These are phyloP conservation scores for Paratilapia polleni DNA, from an alignment of 2,113 vertebrate genomes.

Conservation along the genomic window DNA sequence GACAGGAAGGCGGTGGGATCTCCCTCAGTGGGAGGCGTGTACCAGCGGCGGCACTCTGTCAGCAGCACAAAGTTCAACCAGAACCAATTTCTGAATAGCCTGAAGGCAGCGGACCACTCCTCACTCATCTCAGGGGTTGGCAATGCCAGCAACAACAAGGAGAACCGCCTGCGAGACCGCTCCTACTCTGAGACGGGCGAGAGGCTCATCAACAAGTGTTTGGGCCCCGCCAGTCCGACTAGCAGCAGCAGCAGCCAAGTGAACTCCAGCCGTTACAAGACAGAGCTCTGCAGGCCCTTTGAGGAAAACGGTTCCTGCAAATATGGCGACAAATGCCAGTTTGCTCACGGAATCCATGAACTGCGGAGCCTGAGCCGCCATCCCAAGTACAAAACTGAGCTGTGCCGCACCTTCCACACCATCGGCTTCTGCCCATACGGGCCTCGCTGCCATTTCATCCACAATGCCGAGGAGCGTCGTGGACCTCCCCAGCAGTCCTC, in stretches of 20 bases:
- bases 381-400: constrained; percentile 99
- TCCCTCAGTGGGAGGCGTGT: constrained; percentile 87
- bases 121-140: constrained; percentile 82
- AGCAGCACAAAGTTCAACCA: constrained; percentile 93
- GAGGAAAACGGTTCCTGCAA: constrained; percentile 98
- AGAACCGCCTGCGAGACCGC: constrained; percentile 94
- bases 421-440: constrained; percentile 97
- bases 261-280: constrained; percentile 99
- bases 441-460: constrained; percentile 98
- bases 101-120: constrained; percentile 86
- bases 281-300: constrained; percentile 96
- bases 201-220: constrained; percentile 88
- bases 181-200: constrained; percentile 96
- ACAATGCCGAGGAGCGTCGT: constrained; percentile 95
- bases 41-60: constrained; percentile 94
- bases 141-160: constrained; percentile 84
- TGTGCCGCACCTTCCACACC: constrained; percentile 99
- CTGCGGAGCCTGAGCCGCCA: constrained; percentile 96
- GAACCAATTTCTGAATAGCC: constrained; percentile 93
- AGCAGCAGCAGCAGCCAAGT: constrained; percentile 87
- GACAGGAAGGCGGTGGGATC: constrained; percentile 99
- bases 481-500: constrained; percentile 84
- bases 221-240: constrained; percentile 76
- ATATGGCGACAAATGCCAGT: constrained; percentile 99
- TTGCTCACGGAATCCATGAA: constrained; percentile 97